These are phyloP conservation scores for Empidonax alnorum DNA, from an alignment of 2,113 vertebrate genomes.

Conservation along the genomic window DNA sequence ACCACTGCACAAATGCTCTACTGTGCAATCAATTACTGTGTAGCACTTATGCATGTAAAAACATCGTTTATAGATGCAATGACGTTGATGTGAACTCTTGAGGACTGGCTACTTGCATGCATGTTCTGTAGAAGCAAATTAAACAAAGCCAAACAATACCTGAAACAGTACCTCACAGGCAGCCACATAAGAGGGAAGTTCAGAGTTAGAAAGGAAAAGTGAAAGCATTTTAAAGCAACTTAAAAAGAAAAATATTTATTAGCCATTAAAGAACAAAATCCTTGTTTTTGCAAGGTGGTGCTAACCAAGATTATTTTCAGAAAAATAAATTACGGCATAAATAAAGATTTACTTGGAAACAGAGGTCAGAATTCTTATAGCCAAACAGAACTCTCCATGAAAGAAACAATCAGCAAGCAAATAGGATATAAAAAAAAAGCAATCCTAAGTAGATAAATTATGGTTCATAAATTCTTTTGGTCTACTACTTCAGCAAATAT, in stretches of 20 bases:
- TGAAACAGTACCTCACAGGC: conserved; percentile 72
- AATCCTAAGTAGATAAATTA: background rate
- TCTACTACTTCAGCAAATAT: background rate
- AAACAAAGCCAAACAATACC: conserved; percentile 74
- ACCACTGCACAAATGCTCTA: background rate
- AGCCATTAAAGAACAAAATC: conserved; percentile 46
- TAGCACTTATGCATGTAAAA: background rate
- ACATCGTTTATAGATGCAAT: conserved; percentile 12
- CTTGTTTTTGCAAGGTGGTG: conserved; percentile 7
- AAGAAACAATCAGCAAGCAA: conserved; percentile 13
- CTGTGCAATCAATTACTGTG: background rate
- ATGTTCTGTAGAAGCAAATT: conserved; percentile 37
- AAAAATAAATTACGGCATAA: background rate
- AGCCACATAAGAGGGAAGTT: conserved; percentile 73
- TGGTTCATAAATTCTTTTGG: background rate
- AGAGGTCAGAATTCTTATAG: conserved; percentile 21
- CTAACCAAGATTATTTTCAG: background rate
- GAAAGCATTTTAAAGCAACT: conserved; percentile 70
- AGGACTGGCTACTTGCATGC: conserved; percentile 31
- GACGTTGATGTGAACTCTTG: conserved; percentile 4
- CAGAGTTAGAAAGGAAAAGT: conserved; percentile 73
- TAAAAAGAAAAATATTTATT: conserved; percentile 69
- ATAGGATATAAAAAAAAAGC: background rate
- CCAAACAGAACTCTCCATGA: background rate
- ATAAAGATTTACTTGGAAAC: conserved; percentile 11